Evolutionary conservation across 2,797 vertebrate genomes (phyloP).

Genomic region (Enteromius unitaeniatus): DNA sequence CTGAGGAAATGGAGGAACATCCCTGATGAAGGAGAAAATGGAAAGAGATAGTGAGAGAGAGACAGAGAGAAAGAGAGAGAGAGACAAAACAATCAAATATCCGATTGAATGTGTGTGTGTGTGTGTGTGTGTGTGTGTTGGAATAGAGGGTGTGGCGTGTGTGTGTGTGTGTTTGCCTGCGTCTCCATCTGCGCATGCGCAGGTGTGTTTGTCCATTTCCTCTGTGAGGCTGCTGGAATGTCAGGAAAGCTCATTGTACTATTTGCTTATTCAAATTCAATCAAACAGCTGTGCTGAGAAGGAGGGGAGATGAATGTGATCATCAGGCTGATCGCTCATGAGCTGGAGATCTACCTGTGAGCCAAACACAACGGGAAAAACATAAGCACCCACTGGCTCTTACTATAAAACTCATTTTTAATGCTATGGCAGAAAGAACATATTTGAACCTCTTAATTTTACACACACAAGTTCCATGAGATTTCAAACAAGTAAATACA

Average conservation of each 20-base stretch:
- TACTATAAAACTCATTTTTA: slow-evolving; percentile 4
- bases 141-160: slow-evolving; percentile 23
- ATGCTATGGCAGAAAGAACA: background rate
- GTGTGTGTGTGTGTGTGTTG: slow-evolving; percentile 35
- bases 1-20: slow-evolving; percentile 83
- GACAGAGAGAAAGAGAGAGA: slow-evolving; percentile 56
- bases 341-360: slow-evolving; percentile 63
- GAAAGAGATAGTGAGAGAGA: slow-evolving; percentile 59
- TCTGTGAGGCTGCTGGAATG: slow-evolving; percentile 68
- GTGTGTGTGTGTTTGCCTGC: background rate
- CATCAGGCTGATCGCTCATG: slow-evolving; percentile 80
- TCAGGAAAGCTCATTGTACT: slow-evolving; percentile 75
- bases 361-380: background rate
- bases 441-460: background rate
- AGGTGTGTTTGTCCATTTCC: slow-evolving; percentile 60
- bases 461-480: background rate
- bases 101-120: slow-evolving; percentile 52
- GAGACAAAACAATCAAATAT: slow-evolving; percentile 67
- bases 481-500: background rate
- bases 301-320: slow-evolving; percentile 82
- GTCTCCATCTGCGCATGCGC: slow-evolving; percentile 42
- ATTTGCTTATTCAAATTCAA: slow-evolving; percentile 90
- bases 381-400: slow-evolving; percentile 6
- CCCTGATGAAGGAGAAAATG: slow-evolving; percentile 68
- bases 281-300: slow-evolving; percentile 72